These are phyloP conservation scores for Ifrita kowaldi DNA, from an alignment of 2,113 vertebrate species.

Conservation along the genomic window DNA sequence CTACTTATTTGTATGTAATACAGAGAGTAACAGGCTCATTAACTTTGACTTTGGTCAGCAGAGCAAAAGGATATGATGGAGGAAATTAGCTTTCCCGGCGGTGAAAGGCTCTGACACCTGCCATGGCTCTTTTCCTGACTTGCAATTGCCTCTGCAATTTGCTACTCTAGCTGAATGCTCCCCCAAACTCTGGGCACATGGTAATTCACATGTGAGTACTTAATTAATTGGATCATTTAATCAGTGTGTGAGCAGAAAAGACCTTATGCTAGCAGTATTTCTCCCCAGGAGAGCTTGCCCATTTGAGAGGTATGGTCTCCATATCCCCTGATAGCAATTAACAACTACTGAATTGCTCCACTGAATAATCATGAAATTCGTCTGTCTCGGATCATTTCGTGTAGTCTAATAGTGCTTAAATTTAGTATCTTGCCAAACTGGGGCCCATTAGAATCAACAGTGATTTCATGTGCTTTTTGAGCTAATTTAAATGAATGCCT, in stretches of 20 bases:
- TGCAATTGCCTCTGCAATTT: background rate
- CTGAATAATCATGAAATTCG: constrained; percentile 56
- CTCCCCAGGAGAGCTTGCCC: constrained; percentile 30
- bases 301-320: constrained; percentile 38
- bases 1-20: constrained; percentile 10
- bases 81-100: background rate
- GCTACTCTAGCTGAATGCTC: background rate
- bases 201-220: constrained; percentile 42
- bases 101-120: constrained; percentile 17
- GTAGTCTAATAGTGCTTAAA: constrained; percentile 39
- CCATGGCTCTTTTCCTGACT: background rate
- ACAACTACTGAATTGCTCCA: constrained; percentile 1
- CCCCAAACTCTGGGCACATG: constrained; percentile 5
- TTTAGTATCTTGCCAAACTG: constrained; percentile 42
- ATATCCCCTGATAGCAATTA: constrained; percentile 47
- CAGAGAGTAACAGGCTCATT: background rate
- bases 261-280: constrained; percentile 41
- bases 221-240: constrained; percentile 63
- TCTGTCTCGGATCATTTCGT: constrained; percentile 29
- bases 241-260: constrained; percentile 26
- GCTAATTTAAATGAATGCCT: background rate
- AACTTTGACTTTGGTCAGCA: constrained; percentile 6
- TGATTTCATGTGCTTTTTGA: background rate
- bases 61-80: background rate
- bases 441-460: background rate